Conservation (phyloP, 2,113 vertebrate species). For the Hydrolagus affinis region DNA sequence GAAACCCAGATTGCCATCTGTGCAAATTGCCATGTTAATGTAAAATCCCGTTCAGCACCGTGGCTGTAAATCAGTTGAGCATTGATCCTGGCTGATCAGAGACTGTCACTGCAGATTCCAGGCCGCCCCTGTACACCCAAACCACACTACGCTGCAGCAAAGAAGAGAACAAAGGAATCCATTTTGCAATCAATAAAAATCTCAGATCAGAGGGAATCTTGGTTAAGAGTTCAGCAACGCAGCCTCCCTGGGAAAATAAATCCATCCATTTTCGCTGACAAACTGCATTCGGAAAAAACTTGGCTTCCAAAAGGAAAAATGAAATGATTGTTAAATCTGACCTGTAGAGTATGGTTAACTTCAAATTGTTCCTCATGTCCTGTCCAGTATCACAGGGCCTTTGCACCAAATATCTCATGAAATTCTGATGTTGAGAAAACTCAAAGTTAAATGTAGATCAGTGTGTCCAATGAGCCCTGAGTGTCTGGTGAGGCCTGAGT, state of each 20-base stretch:
- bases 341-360: background rate
- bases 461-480: no score
- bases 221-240: background rate
- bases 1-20: background rate
- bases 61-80: background rate
- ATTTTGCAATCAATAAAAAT: background rate
- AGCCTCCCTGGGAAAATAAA: slow-evolving; percentile 12
- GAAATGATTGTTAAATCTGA: background rate
- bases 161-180: background rate
- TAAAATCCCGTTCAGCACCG: background rate
- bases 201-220: background rate
- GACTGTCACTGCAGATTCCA: background rate
- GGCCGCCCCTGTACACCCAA: background rate
- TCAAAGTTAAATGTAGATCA: no score
- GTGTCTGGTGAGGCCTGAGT: no score
- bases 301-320: background rate
- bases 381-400: slow-evolving; percentile 15
- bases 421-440: slow-evolving; percentile 18
- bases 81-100: background rate
- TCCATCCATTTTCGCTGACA: background rate
- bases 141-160: background rate
- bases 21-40: background rate
- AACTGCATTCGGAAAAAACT: background rate
- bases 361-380: slow-evolving; percentile 19
- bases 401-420: slow-evolving; percentile 29